Percentiles rank a stretch among this genome's conserved stretches.
These are phyloP conservation scores for Pan troglodytes DNA, from an alignment of 2,113 vertebrate species.

Conservation along the genomic window NHGRI_mPanTro3-v2.1_pri NC_072414.2:6810001-6810500, in stretches of 20 bases:
- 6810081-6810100: neutral
- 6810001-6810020: neutral
- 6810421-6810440: neutral
- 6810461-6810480: neutral
- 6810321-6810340: neutral
- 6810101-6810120: neutral
- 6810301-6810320: neutral
- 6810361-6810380: neutral
- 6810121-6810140: neutral
- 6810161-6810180: neutral
- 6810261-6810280: neutral
- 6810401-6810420: neutral
- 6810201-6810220: neutral
- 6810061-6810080: neutral
- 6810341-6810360: conserved; percentile 28
- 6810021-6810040: neutral
- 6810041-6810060: too few relatives aligned
- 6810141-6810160: neutral
- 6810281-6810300: neutral
- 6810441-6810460: neutral
- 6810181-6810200: neutral
- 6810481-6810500: neutral
- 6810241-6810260: neutral
- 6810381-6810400: conserved; percentile 16
- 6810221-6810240: neutral